phyloP scores from a whole-genome alignment of 2,888 invertebrate genomes.

The Eupithecia exiguata region DNA sequence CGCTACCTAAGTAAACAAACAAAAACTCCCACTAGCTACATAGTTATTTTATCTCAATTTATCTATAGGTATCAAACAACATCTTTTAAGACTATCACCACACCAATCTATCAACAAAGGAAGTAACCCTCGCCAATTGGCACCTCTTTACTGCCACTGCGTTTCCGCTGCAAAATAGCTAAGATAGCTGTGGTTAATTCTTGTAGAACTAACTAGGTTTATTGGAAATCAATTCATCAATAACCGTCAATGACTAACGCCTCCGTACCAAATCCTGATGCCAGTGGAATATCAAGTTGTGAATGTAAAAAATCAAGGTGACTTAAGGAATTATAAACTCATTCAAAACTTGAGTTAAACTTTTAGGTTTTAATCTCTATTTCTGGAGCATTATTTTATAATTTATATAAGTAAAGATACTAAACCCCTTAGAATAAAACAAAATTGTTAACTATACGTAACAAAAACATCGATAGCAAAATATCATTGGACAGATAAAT shows the following conservation, averaged over 20 bases:
- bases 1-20: not conserved
- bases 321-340: slow-evolving; percentile 15
- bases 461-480: not conserved
- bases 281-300: slow-evolving; percentile 12
- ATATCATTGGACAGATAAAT: not conserved
- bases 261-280: slow-evolving; percentile 26
- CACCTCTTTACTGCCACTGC: not conserved
- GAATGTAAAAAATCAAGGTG: slow-evolving; percentile 6
- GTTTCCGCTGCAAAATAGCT: slow-evolving; percentile 2
- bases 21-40: not conserved
- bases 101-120: slow-evolving; percentile 8
- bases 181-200: slow-evolving; percentile 16
- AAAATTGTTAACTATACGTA: not conserved
- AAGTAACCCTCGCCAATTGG: slow-evolving; percentile 20
- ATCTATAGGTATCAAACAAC: not conserved
- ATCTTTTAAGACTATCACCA: not conserved
- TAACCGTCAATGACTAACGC: slow-evolving; percentile 23
- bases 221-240: slow-evolving; percentile 23
- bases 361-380: not conserved
- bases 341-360: not conserved
- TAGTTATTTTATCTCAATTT: not conserved
- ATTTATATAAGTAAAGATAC: not conserved
- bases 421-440: not conserved
- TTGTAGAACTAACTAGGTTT: slow-evolving; percentile 15
- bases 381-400: not conserved